Conservation (phyloP, 53 echinoderm and acorn worm genomes). For the Zoroaster sp. region DNA sequence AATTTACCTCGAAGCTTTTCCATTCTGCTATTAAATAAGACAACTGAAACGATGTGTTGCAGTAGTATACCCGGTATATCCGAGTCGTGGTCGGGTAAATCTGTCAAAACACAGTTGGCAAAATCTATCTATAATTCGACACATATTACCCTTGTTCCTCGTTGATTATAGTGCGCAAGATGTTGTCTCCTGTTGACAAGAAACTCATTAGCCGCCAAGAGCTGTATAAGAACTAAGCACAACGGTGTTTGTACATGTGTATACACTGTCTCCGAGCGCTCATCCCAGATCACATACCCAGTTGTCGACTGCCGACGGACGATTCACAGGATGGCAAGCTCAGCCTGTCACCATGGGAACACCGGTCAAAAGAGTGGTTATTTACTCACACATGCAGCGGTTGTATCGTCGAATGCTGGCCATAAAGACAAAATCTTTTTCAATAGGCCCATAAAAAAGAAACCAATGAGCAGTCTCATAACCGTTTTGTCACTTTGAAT, state of each 20-base stretch:
- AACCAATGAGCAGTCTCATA: not conserved
- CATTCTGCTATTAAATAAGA: not conserved
- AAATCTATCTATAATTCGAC: not conserved
- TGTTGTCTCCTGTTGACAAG: not conserved
- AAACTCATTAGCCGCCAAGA: not conserved
- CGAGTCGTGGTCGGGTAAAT: not conserved
- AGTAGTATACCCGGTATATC: not conserved
- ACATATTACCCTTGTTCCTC: too few relatives aligned
- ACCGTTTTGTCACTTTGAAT: not conserved
- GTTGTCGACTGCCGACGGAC: not conserved
- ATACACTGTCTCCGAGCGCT: not conserved
- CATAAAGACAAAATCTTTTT: not conserved
- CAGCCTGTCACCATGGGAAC: not conserved
- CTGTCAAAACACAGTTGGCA: not conserved
- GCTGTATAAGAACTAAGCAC: not conserved
- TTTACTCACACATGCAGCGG: not conserved
- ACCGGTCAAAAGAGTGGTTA: not conserved
- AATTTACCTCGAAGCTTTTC: not conserved
- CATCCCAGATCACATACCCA: not conserved
- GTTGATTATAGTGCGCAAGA: not conserved
- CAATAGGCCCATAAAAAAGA: not conserved
- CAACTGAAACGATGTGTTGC: not conserved
- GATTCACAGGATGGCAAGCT: not conserved
- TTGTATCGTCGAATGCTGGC: not conserved
- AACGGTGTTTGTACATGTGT: not conserved